Conservation (phyloP, 2,797 vertebrate genomes). For the Rhabdophis nuchalis region DNA sequence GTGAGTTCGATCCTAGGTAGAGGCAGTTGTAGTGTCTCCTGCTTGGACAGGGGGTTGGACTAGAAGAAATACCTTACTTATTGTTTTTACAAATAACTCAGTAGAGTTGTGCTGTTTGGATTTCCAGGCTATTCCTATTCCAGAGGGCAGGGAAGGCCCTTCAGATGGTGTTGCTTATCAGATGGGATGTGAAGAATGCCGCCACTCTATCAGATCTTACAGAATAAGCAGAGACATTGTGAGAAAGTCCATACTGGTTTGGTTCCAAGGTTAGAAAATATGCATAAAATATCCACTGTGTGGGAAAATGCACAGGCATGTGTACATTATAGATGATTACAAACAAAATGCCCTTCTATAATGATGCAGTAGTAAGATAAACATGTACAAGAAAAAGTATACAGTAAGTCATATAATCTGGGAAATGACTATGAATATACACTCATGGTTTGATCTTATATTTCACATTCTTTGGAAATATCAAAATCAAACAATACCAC, state of each 20-base stretch:
- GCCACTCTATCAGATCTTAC: not conserved
- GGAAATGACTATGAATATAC: not conserved
- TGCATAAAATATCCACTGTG: not conserved
- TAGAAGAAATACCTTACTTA: no score
- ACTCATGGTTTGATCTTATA: not conserved
- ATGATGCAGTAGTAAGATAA: not conserved
- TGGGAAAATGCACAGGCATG: not conserved
- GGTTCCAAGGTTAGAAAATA: not conserved
- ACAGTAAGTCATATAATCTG: not conserved
- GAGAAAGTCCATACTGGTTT: not conserved
- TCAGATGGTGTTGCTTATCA: not conserved
- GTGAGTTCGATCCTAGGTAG: no score
- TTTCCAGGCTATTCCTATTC: not conserved
- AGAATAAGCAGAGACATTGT: not conserved
- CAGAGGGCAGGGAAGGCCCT: not conserved
- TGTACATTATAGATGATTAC: not conserved
- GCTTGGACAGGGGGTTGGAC: no score
- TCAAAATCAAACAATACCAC: not conserved
- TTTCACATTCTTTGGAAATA: not conserved
- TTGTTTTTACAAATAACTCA: not conserved
- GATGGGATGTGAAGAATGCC: not conserved
- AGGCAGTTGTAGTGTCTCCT: no score
- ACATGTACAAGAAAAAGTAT: not conserved
- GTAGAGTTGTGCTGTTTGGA: not conserved
- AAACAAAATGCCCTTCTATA: not conserved